Evolutionary conservation across 1,140 invertebrate species (phyloP), one percentile per base, ranked within the genome.

Genomic region (Bombus consobrinus): DNA sequence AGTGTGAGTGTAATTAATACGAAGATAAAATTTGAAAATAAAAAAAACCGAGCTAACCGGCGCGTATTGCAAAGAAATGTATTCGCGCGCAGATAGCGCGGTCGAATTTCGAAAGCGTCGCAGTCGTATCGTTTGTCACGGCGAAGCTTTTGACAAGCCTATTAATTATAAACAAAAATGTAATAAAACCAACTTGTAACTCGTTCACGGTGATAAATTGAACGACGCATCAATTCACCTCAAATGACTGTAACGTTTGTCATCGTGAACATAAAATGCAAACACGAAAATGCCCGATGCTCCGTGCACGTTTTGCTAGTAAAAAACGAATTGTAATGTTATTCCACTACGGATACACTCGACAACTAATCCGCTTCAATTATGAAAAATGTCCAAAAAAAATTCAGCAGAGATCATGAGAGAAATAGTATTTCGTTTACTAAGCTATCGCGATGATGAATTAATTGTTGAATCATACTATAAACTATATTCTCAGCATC

Each of bases 101-200:
- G n/a, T 75, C 34, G n/a, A 81, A 72, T 81, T 59, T 41, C 34
- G 47, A 57, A 57, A 57, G 43, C 41, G 39, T 12, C 64, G 8
- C 5, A 37, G 34, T 37, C 34, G 34, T 66, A 79, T 43, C 22
- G 62, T 47, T 66, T 66, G 41, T 79, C 77, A 32, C 69, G 37
- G 15, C 22, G 41, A 39, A 15, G 34, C 37, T 22, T 72, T 81
- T 41, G 69, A 74, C 53, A 43, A 62, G 53, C 73, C n/a, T 28
- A 73, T 81, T 72, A 81, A 73, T 73, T 72, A 72, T 41, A 53
- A 81, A 59, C n/a, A 59, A 57, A 53, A 59, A 81, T 59, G 68
- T 39, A 73, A 81, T 81, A 41, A 81, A 81, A 73, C 68, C n/a
- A 59, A 59, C 9, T 32, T 59, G 47, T 73, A 37, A 59, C 37